Conservation (phyloP, 2,797 vertebrate genomes). For the Lagocephalus sceleratus region DNA sequence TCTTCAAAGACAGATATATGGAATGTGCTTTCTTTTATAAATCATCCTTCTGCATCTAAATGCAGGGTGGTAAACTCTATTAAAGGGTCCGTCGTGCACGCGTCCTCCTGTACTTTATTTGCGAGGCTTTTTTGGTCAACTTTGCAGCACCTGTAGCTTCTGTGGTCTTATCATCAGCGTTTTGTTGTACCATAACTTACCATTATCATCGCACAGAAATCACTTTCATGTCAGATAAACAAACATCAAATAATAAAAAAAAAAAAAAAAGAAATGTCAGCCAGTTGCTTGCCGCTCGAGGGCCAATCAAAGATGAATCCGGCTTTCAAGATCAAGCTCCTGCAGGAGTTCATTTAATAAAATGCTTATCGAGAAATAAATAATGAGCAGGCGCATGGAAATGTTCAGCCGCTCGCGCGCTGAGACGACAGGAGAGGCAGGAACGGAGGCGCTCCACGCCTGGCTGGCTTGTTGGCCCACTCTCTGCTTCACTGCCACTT, state of each 20-base stretch:
- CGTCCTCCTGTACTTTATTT: constrained; percentile 15
- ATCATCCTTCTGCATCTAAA: constrained; percentile 37
- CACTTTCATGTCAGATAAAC: constrained; percentile 43
- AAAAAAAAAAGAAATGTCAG: constrained; percentile 31
- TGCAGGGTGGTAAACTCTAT: constrained; percentile 25
- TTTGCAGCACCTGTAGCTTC: constrained; percentile 26
- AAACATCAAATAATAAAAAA: constrained; percentile 34
- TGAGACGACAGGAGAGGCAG: constrained; percentile 25
- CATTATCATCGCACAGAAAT: constrained; percentile 20
- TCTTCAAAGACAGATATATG: constrained; percentile 46
- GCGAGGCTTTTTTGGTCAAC: constrained; percentile 2
- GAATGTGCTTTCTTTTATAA: constrained; percentile 36
- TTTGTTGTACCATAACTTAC: constrained; percentile 15
- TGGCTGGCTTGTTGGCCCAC: constrained; percentile 51
- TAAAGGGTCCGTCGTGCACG: constrained; percentile 6
- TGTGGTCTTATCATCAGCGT: neutral
- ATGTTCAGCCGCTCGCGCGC: constrained; percentile 40
- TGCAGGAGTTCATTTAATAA: constrained; percentile 17
- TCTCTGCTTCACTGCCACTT: constrained; percentile 62
- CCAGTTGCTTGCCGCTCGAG: constrained; percentile 18
- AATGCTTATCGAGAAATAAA: constrained; percentile 17
- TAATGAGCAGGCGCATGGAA: constrained; percentile 5
- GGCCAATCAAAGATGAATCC: constrained; percentile 47
- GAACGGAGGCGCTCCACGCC: constrained; percentile 37
- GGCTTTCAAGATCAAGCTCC: constrained; percentile 44